Conservation (phyloP, 2,888 invertebrate species). For the Plebejus anna region DNA sequence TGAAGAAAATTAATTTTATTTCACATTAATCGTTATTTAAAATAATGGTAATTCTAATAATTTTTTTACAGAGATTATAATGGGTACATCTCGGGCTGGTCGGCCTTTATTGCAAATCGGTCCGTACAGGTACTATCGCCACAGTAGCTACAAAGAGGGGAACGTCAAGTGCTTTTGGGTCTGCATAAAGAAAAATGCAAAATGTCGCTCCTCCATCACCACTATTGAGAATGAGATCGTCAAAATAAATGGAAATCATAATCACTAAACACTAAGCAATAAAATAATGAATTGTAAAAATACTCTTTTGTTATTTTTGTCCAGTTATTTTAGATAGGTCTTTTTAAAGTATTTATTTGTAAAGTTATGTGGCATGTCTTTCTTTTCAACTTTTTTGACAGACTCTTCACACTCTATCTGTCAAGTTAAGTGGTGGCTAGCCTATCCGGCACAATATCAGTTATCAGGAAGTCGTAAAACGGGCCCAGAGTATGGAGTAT, state of each 20-base stretch:
- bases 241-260: slow-evolving; percentile 38
- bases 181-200: slow-evolving; percentile 41
- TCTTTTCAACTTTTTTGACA: no score
- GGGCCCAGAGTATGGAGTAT: no score
- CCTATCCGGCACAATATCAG: no score
- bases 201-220: slow-evolving; percentile 42
- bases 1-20: neutral
- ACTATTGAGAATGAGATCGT: slow-evolving; percentile 42
- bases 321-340: no score
- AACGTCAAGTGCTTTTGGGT: slow-evolving; percentile 49
- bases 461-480: no score
- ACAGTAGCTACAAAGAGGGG: slow-evolving; percentile 47
- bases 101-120: neutral
- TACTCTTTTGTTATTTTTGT: neutral
- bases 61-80: neutral
- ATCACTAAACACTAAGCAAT: slow-evolving; percentile 34
- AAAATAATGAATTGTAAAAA: neutral
- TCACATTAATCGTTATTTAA: neutral
- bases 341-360: no score
- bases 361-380: no score
- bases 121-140: slow-evolving; percentile 31
- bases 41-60: neutral
- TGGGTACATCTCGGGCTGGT: neutral
- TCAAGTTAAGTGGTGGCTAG: no score
- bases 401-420: no score